Evolutionary conservation across 2,888 invertebrate genomes (phyloP).

Genomic region (Meteorus colon): DNA sequence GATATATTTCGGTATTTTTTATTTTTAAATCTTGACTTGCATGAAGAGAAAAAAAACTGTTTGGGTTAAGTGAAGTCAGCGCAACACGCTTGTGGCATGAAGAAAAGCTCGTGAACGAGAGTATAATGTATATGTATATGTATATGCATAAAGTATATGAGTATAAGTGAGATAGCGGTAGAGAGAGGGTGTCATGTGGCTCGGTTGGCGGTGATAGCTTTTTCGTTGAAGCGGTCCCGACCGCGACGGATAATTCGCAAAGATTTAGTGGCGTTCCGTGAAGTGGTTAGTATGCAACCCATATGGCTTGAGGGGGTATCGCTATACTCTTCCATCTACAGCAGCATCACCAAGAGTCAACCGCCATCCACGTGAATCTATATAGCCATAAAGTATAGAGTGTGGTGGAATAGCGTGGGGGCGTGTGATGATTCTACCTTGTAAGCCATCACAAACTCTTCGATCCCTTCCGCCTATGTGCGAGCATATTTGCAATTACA

Average conservation of each 20-base stretch:
- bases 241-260: constrained; percentile 57
- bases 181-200: constrained; percentile 25
- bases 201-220: constrained; percentile 37
- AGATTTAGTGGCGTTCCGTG: constrained; percentile 60
- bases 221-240: constrained; percentile 30
- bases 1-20: neutral
- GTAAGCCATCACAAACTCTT: neutral
- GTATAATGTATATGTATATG: constrained; percentile 7
- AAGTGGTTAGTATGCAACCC: constrained; percentile 62
- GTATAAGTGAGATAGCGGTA: neutral
- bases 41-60: neutral
- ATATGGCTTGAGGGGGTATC: constrained; percentile 49
- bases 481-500: too few relatives aligned
- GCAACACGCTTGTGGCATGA: constrained; percentile 18
- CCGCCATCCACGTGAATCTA: constrained; percentile 17
- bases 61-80: constrained; percentile 9
- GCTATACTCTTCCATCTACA: constrained; percentile 46
- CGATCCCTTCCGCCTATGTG: neutral
- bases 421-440: constrained; percentile 23
- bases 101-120: constrained; percentile 5
- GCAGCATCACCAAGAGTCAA: constrained; percentile 22
- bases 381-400: constrained; percentile 5
- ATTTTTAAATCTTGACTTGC: constrained; percentile 2
- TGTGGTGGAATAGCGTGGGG: neutral
- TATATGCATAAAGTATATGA: constrained; percentile 9